Evolutionary conservation across 2,888 invertebrate species (phyloP).

Genomic region (Cistogaster globosa): DNA sequence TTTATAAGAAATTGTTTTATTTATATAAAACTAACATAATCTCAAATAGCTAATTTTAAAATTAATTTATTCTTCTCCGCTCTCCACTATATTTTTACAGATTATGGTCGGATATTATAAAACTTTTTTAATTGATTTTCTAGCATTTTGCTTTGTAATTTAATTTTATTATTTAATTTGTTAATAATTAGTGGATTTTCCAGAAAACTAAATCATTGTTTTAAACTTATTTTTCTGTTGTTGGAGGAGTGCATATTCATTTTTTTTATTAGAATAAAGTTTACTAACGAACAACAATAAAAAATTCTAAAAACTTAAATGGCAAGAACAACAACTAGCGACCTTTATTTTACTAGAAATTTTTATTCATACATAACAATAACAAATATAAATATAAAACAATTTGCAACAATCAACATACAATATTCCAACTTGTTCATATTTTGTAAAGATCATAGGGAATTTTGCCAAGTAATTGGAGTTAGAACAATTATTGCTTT

Average conservation of each 20-base stretch:
- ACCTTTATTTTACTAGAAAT: slow-evolving; percentile 55
- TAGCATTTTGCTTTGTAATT: slow-evolving; percentile 2
- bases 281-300: neutral
- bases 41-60: neutral
- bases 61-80: neutral
- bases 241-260: slow-evolving; percentile 56
- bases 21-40: neutral
- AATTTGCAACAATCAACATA: slow-evolving; percentile 60
- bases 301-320: neutral
- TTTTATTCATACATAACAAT: slow-evolving; percentile 27
- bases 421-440: slow-evolving; percentile 45
- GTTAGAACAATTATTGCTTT: slow-evolving; percentile 65
- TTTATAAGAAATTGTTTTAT: no score
- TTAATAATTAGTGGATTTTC: slow-evolving; percentile 65
- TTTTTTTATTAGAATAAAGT: slow-evolving; percentile 34
- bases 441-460: slow-evolving; percentile 60
- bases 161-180: slow-evolving; percentile 45
- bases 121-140: neutral
- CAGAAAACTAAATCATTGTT: slow-evolving; percentile 59
- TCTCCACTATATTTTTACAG: neutral
- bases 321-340: slow-evolving; percentile 6
- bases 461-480: slow-evolving; percentile 63
- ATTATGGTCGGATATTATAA: neutral
- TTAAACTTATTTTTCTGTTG: slow-evolving; percentile 6
- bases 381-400: neutral